phyloP scores from a whole-genome alignment of 1,140 invertebrate genomes.

The Notospermus geniculatus region DNA sequence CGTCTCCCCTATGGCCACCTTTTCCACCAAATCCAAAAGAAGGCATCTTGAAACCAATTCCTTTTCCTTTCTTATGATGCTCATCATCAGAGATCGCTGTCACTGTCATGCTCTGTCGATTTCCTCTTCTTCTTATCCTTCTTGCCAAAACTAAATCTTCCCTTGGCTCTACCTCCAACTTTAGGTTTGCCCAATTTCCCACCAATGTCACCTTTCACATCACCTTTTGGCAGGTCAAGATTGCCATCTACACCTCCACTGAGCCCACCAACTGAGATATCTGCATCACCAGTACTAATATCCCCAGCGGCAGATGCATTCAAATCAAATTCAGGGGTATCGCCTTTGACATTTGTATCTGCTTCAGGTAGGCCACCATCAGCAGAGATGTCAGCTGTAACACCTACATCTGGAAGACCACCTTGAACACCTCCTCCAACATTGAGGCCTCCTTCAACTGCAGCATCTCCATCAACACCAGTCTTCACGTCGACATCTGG shows the following conservation, averaged over 20 bases:
- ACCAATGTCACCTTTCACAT: background rate
- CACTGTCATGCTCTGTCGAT: too few relatives aligned
- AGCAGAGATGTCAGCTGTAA: too few relatives aligned
- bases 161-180: too few relatives aligned
- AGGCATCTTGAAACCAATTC: background rate
- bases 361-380: too few relatives aligned
- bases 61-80: background rate
- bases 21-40: too few relatives aligned
- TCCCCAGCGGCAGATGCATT: background rate
- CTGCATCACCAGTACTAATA: background rate
- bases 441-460: too few relatives aligned
- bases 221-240: background rate
- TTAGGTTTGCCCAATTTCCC: too few relatives aligned
- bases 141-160: background rate
- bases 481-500: too few relatives aligned
- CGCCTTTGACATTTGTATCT: background rate
- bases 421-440: too few relatives aligned
- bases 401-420: too few relatives aligned
- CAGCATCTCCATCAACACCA: too few relatives aligned
- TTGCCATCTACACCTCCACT: background rate
- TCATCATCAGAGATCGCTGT: too few relatives aligned
- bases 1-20: background rate
- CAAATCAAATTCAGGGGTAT: constrained; percentile 1
- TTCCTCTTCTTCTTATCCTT: background rate
- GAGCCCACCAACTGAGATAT: background rate